Evolutionary conservation across 2,113 vertebrate genomes (phyloP), one percentile per base, ranked within the genome.

Genomic region (Pteropus alecto): DNA sequence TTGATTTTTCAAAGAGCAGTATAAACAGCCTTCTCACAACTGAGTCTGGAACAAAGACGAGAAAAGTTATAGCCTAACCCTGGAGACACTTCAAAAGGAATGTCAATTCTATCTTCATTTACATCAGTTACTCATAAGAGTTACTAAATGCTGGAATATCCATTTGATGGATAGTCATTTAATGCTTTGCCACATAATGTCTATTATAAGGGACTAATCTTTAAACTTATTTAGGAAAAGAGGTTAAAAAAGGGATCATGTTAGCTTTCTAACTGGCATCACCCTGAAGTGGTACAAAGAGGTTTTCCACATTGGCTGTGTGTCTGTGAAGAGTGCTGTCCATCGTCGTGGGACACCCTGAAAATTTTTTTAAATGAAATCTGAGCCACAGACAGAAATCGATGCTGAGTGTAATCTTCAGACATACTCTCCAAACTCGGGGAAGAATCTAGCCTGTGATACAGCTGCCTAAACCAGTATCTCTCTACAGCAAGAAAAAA

Each of bases 161-260:
- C 92, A 88, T 97, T 95, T 97, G 98, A 98, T 97, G 95, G 97
- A 98, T 98, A 97, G 97, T 95, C 93, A 68, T 97, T 97, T 98
- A 98, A 98, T 97, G 96, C 87, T 97, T 96, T 97, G 96, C 83
- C 92, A 97, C 95, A 97, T 97, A 97, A 97, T 97, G 94, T 87
- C 92, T 97, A 95, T 97, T 96, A 97, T 95, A 96, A 88, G 88
- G 84, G 89, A 93, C 97, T 95, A 97, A 97, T 98, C 97, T 97
- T 97, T 97, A 97, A 98, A 97, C 97, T 96, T 95, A 97, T 96
- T 97, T 97, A 97, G 87, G 76, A 81, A 97, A 97, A 97, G 96
- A 97, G 92, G 92, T 96, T 98, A 46, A 95, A 97, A 97, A 92
- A 87, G 95, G 78, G 92, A 97, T 97, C 95, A 71, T 93, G 90